Evolutionary conservation across 2,113 vertebrate species (phyloP).

Genomic region (Meleagris gallopavo): DNA sequence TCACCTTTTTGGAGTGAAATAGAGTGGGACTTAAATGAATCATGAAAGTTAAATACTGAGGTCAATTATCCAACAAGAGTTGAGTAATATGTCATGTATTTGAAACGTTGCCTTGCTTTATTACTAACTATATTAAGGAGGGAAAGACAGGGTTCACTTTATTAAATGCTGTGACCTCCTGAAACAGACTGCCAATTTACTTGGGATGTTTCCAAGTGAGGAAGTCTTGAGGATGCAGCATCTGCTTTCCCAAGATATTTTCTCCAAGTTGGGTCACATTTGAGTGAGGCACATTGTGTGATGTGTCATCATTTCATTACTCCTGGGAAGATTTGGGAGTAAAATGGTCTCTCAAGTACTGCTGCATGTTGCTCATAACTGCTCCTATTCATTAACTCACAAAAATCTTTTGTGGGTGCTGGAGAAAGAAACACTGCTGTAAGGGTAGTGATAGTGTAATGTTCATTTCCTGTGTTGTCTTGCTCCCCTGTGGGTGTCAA

Average conservation of each 20-base stretch:
- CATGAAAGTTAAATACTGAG: not conserved
- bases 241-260: not conserved
- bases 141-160: not conserved
- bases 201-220: not conserved
- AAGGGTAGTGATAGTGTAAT: not conserved
- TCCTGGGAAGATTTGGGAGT: not conserved
- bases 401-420: not conserved
- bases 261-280: not conserved
- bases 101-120: not conserved
- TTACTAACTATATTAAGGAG: not conserved
- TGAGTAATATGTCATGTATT: not conserved
- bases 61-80: rapidly evolving
- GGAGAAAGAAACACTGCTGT: not conserved
- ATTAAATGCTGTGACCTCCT: not conserved
- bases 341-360: not conserved
- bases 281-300: not conserved
- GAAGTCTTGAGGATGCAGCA: not conserved
- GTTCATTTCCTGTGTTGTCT: not conserved
- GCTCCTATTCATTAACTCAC: not conserved
- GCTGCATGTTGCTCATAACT: not conserved
- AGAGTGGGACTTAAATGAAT: not conserved
- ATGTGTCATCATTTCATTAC: not conserved
- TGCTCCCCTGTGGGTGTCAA: not conserved
- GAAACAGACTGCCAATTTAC: not conserved
- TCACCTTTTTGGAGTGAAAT: not conserved